These are phyloP conservation scores for Coilia nasus DNA, from an alignment of 2,797 vertebrate genomes.

Conservation along the genomic window DNA sequence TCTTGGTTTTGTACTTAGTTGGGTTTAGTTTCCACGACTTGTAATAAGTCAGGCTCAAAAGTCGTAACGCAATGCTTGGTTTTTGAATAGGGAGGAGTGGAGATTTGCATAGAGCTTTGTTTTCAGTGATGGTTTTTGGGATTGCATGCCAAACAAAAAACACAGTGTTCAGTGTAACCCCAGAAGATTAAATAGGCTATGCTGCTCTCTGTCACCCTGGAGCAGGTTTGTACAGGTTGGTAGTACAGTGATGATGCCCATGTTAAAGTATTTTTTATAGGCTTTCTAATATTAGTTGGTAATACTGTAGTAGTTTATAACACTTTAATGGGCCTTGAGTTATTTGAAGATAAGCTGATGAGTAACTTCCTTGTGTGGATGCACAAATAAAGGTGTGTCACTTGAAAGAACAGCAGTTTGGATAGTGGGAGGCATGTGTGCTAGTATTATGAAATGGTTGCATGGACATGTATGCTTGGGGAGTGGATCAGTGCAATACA, in stretches of 20 bases:
- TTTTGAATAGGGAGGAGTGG: not conserved
- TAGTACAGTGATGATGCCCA: too few relatives aligned
- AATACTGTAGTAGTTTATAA: not conserved
- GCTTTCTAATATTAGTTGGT: too few relatives aligned
- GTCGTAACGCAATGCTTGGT: not conserved
- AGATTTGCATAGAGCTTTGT: not conserved
- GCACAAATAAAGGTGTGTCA: not conserved
- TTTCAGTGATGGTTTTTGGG: not conserved
- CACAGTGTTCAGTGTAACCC: not conserved
- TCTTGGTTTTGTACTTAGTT: not conserved
- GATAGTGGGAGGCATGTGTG: not conserved
- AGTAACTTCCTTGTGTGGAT: not conserved
- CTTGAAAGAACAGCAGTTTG: not conserved
- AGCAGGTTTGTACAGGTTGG: not conserved
- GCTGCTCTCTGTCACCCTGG: not conserved
- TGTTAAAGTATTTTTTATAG: too few relatives aligned
- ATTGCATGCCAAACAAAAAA: not conserved
- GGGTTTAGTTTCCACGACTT: not conserved
- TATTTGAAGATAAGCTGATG: not conserved
- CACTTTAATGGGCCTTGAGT: not conserved
- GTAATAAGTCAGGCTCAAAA: not conserved
- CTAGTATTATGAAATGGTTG: constrained; percentile 1
- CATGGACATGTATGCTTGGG: not conserved
- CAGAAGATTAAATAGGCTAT: not conserved
- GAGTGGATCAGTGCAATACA: not conserved